Conservation (phyloP, 2,888 invertebrate genomes). For the Scelioninae gen. 2 region DNA sequence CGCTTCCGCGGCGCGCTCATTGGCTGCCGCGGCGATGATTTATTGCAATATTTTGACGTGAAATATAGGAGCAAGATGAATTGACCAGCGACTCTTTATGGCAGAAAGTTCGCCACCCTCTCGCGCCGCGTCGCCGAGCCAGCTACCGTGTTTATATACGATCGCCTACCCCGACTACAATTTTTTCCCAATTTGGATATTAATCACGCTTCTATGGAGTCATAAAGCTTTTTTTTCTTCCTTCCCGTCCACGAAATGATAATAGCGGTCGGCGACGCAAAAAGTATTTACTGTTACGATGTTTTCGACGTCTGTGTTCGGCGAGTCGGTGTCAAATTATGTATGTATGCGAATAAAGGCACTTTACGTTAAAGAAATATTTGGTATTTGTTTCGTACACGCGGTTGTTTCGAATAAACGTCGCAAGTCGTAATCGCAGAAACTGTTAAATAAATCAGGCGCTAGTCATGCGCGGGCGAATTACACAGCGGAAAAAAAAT, state of each 20-base stretch:
- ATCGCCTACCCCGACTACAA: constrained; percentile 53
- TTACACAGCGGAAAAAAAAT: no score
- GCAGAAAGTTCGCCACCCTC: constrained; percentile 70
- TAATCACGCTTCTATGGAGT: constrained; percentile 61
- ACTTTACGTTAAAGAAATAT: no score
- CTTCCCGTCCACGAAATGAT: constrained; percentile 41
- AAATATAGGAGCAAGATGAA: constrained; percentile 73
- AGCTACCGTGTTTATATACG: constrained; percentile 60
- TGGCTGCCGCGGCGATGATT: constrained; percentile 70
- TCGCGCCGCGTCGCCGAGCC: constrained; percentile 55
- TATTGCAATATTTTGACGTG: constrained; percentile 75
- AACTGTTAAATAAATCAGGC: no score
- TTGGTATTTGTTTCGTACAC: no score
- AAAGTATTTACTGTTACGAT: constrained; percentile 40
- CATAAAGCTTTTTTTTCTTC: constrained; percentile 54
- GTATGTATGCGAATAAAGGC: not conserved
- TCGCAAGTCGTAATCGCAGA: no score
- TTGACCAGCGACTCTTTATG: constrained; percentile 72
- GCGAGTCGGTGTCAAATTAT: constrained; percentile 7
- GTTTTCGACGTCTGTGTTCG: constrained; percentile 27
- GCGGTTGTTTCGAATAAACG: no score
- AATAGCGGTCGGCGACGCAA: constrained; percentile 44
- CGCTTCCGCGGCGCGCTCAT: constrained; percentile 52
- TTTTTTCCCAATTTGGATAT: constrained; percentile 68
- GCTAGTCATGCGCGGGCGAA: no score